Percentiles rank a stretch among this genome's conserved stretches.
Conservation (phyloP, 2,113 vertebrate genomes). For the Tachuris rubrigastra region DNA sequence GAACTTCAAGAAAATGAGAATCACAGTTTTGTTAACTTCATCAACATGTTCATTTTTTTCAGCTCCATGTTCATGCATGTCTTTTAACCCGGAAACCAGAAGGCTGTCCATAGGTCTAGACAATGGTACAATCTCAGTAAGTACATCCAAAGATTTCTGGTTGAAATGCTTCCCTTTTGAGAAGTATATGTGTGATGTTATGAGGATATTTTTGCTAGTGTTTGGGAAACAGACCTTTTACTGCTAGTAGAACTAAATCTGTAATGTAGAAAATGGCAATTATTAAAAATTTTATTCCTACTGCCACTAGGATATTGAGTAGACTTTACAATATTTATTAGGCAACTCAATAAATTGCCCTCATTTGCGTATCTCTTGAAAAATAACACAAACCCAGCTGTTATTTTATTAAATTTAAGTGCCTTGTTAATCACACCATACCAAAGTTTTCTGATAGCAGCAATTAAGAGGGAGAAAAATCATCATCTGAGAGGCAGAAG, state of each 20-base stretch:
- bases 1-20: slow-evolving; percentile 43
- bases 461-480: not conserved
- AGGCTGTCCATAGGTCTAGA: slow-evolving; percentile 95
- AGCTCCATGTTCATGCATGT: slow-evolving; percentile 97
- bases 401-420: not conserved
- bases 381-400: not conserved
- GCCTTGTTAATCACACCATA: not conserved
- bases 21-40: slow-evolving; percentile 75
- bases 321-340: not conserved
- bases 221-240: slow-evolving; percentile 23
- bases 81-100: slow-evolving; percentile 97
- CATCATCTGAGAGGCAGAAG: not conserved
- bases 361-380: not conserved
- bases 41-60: slow-evolving; percentile 81
- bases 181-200: slow-evolving; percentile 51
- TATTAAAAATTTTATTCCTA: not conserved
- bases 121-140: slow-evolving; percentile 93
- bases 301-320: not conserved
- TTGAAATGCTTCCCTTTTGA: slow-evolving; percentile 69
- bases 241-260: not conserved
- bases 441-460: not conserved
- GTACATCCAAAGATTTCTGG: slow-evolving; percentile 78
- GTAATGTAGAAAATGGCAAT: not conserved
- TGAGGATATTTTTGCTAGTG: slow-evolving; percentile 44
- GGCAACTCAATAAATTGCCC: not conserved